These are phyloP conservation scores for Thera obeliscata DNA, from an alignment of 2,888 invertebrate species.

Conservation along the genomic window DNA sequence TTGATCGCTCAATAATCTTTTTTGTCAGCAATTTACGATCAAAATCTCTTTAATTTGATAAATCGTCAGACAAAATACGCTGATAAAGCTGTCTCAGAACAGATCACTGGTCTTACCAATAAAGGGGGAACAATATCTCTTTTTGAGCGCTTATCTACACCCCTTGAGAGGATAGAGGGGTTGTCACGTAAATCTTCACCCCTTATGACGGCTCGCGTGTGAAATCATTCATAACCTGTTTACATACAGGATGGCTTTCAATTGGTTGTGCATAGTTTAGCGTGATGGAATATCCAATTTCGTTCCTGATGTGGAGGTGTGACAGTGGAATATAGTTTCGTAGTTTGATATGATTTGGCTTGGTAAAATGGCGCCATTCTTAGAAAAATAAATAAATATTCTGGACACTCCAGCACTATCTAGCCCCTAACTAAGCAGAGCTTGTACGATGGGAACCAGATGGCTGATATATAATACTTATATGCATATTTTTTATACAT, in stretches of 20 bases:
- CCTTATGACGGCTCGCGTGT: constrained; percentile 47
- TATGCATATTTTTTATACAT: too few relatives aligned
- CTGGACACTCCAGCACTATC: too few relatives aligned
- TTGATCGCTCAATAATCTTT: too few relatives aligned
- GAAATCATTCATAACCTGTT: constrained; percentile 62
- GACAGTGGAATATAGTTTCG: constrained; percentile 29
- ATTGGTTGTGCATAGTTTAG: constrained; percentile 53
- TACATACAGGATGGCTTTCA: constrained; percentile 56
- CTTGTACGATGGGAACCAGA: too few relatives aligned
- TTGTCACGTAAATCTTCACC: constrained; percentile 18
- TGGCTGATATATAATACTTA: too few relatives aligned
- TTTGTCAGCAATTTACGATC: too few relatives aligned
- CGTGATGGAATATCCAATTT: constrained; percentile 41
- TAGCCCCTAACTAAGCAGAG: too few relatives aligned
- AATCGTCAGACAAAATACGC: too few relatives aligned
- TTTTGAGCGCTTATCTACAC: constrained; percentile 6
- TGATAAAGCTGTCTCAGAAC: too few relatives aligned
- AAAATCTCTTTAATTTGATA: too few relatives aligned
- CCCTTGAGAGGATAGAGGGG: constrained; percentile 7
- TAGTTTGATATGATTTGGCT: constrained; percentile 13
- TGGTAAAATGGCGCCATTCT: background rate
- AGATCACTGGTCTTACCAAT: background rate
- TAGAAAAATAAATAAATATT: too few relatives aligned
- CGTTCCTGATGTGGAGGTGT: constrained; percentile 24
- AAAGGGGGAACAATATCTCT: background rate